Base-by-base conservation (phyloP, 2,113 vertebrate species). In the Canis aureus region DNA sequence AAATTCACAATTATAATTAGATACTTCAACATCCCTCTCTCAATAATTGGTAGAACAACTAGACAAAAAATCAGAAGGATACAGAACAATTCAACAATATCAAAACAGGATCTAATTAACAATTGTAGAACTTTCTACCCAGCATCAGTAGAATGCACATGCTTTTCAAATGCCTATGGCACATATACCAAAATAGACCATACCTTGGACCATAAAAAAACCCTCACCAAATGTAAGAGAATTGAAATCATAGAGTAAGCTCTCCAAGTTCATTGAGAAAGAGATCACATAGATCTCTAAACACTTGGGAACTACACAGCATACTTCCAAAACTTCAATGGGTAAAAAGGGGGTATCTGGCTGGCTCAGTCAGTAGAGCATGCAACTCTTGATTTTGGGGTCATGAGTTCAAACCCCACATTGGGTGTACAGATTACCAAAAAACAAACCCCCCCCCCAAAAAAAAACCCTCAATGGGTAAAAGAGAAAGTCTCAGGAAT, bases 241-340 rank as follows among this genome's bases (percentile, higher is more conserved):
- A 64, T 0, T 78, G 55, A 79, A 84, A 89, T 71, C 51, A 60
- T 11, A 85, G 11, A 97, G 11, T 62, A 43, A 89, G 64, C 16
- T 92, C 78, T 78, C 38, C 35, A 62, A 78, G 15, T 78, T 79
- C 71, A 89, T 43, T 62, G 11, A 89, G 60, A 97, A 84, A 93
- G 49, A 64, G 38, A 64, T 51, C 13, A 85, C 35, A 29, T 49
- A 64, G 53, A 64, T 49, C 35, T 92, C 78, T 11, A 87, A 60
- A 92, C 22, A 79, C 71, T 53, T 89, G 49, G 78, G 71, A 84
- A 84, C 38, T 51, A n/a, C 11, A 67, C 19, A 83, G 13, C 51
- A 89, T 7, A 38, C 22, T 85, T 95, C 74, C 88, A 82, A 91
- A 84, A 78, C 27, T 8, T 78, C 74, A 78, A 1, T 76, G 25